phyloP scores from a whole-genome alignment of 2,113 vertebrate species.

The cattle (Bos taurus) region DNA sequence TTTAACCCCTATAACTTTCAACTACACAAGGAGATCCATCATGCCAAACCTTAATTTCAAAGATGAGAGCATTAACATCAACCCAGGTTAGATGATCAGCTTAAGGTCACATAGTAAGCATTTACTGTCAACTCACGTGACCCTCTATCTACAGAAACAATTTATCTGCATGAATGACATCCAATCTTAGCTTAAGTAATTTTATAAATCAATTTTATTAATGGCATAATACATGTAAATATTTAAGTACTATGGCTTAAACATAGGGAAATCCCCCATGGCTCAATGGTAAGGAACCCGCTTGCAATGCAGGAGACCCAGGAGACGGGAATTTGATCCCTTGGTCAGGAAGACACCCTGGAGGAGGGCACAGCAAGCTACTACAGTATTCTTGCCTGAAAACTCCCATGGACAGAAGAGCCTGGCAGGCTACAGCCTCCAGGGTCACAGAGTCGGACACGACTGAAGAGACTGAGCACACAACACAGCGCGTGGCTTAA shows the following conservation, averaged over 20 bases:
- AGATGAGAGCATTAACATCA: not conserved
- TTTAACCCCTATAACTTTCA: not conserved
- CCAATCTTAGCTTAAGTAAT: not conserved
- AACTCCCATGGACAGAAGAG: not conserved
- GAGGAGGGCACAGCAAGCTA: not conserved
- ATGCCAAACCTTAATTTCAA: not conserved
- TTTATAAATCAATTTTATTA: not conserved
- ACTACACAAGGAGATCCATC: not conserved
- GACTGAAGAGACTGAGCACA: not conserved
- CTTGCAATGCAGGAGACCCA: not conserved
- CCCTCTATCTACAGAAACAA: not conserved
- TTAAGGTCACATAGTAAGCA: not conserved
- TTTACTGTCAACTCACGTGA: not conserved
- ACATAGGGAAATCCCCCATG: not conserved
- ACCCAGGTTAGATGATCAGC: not conserved
- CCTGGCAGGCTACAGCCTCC: not conserved
- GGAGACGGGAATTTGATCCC: not conserved
- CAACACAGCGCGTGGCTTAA: not conserved
- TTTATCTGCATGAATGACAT: not conserved
- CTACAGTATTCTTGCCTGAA: not conserved
- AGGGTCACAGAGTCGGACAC: rapidly evolving
- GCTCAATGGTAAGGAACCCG: not conserved
- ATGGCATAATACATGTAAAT: not conserved
- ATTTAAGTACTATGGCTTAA: not conserved
- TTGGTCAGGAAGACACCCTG: not conserved